Evolutionary conservation across 2,113 vertebrate species (phyloP).

Genomic region (Cinclus mexicanus): DNA sequence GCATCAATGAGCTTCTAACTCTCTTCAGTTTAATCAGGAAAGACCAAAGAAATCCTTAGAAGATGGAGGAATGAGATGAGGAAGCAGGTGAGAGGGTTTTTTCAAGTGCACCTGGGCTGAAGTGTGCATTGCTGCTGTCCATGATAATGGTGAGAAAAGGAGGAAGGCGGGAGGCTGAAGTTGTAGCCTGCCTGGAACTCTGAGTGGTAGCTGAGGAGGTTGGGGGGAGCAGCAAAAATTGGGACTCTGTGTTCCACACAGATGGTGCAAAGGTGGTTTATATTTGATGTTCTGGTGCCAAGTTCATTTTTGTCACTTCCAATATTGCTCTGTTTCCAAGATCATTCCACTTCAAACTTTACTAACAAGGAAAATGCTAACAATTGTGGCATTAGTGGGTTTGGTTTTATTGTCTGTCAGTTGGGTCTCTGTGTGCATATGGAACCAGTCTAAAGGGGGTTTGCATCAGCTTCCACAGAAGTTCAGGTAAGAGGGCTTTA

Average conservation of each 20-base stretch:
- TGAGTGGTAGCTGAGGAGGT: not conserved
- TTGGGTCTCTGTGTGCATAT: not conserved
- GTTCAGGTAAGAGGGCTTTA: not conserved
- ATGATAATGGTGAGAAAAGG: not conserved
- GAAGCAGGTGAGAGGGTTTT: not conserved
- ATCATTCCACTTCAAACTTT: not conserved
- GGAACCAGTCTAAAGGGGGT: not conserved
- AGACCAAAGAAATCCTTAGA: not conserved
- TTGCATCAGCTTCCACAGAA: not conserved
- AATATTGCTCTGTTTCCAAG: not conserved
- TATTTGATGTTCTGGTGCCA: not conserved
- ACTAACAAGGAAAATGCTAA: not conserved
- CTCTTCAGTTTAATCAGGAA: not conserved
- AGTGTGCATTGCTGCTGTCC: not conserved
- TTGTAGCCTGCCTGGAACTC: not conserved
- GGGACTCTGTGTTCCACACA: not conserved
- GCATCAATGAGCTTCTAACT: not conserved
- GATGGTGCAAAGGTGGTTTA: not conserved
- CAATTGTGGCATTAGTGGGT: not conserved
- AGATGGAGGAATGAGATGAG: not conserved
- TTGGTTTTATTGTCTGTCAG: not conserved
- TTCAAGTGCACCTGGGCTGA: not conserved
- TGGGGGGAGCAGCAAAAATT: not conserved
- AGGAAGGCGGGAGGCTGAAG: not conserved
- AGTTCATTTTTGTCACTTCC: not conserved